These are phyloP conservation scores for Pogoniulus pusillus DNA, from an alignment of 2,797 vertebrate genomes.

Conservation along the genomic window DNA sequence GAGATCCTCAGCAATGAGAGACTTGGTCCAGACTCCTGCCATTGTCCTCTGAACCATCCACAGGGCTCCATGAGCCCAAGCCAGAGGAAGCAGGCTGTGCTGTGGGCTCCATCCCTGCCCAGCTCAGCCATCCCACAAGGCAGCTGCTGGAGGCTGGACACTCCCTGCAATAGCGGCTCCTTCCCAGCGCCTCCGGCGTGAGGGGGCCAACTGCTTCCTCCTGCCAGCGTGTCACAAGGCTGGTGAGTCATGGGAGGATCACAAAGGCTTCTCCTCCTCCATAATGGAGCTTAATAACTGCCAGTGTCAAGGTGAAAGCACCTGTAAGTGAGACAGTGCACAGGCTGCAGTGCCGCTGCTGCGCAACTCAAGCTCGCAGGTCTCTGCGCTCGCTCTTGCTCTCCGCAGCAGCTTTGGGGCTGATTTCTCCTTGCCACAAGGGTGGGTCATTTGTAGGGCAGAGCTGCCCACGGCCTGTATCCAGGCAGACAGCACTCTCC, in stretches of 20 bases:
- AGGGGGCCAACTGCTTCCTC: not conserved
- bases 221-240: constrained; percentile 48
- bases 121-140: not conserved
- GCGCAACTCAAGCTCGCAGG: not conserved
- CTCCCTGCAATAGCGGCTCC: constrained; percentile 28
- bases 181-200: not conserved
- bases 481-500: not conserved
- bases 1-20: not conserved
- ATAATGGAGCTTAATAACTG: not conserved
- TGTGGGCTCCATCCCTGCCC: not conserved
- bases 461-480: not conserved
- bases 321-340: not conserved
- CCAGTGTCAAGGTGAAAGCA: not conserved
- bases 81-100: not conserved
- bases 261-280: not conserved
- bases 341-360: not conserved
- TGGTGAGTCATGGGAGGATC: constrained; percentile 26
- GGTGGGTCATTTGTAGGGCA: fast-evolving
- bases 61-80: not conserved
- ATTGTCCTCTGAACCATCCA: not conserved
- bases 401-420: not conserved
- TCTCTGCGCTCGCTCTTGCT: not conserved
- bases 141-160: not conserved
- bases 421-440: not conserved
- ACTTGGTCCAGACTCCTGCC: not conserved